Base-by-base conservation (phyloP, 2,113 vertebrate species). In the Percina caprodes region DNA sequence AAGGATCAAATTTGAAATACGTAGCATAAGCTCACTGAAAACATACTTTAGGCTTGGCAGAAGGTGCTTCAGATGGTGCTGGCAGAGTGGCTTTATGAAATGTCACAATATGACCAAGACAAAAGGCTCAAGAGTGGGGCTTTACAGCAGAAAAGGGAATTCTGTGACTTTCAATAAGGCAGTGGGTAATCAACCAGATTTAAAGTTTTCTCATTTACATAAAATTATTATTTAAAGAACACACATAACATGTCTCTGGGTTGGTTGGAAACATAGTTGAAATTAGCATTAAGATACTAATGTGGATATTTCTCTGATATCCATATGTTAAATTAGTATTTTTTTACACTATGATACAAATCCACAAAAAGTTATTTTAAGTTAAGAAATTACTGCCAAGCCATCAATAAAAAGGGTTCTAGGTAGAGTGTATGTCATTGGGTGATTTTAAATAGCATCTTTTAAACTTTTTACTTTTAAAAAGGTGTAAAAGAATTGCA, bases 21-120 rank as follows among this genome's bases (percentile, higher is more conserved):
- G 74, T n/a, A 63, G 67, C 13, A 1, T 11, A 46, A 68, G 58
- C 58, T 67, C 48, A 16, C 46, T 48, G 54, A 72, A 79, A 80
- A 76, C 77, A 76, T 14, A 69, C 55, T 74, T 56, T 76, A 70
- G 54, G 61, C 42, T 67, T 68, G 70, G 85, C 77, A 85, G 68
- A 70, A 61, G 59, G n/a, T 23, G 65, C 69, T 59, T 84, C 58
- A 55, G 39, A 79, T 79, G 77, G 60, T 26, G 69, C 4, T 67
- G 56, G 61, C 69, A 82, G 33, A 74, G 33, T 1, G 48, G 69
- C 33, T 74, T 58, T 45, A 24, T 51, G 65, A 78, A 73, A 80
- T 61, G 30, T 45, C 52, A 84, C 62, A 82, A 80, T 61, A 56
- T 78, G 70, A 79, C 4, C 6, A 10, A 74, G 46, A 72, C 61